These are phyloP conservation scores for Orchestes rusci DNA, from an alignment of 2,888 invertebrate genomes.

Conservation along the genomic window DNA sequence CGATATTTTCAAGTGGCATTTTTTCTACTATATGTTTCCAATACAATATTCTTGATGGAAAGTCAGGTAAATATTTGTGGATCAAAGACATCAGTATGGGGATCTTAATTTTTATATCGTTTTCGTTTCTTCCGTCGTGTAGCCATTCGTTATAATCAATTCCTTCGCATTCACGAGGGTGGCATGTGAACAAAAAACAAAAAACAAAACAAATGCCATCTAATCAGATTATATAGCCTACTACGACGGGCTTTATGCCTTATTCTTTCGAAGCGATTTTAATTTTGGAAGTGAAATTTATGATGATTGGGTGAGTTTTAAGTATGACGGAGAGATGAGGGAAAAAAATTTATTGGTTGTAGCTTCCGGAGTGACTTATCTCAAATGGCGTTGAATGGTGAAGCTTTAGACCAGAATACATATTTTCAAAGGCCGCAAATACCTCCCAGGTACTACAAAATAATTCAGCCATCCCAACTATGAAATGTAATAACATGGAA, in stretches of 20 bases:
- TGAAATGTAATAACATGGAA: too few relatives aligned
- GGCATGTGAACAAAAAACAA: conserved; percentile 28
- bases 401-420: too few relatives aligned
- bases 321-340: conserved; percentile 23
- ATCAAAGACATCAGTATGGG: too few relatives aligned
- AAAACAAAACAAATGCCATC: conserved; percentile 29
- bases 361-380: conserved; percentile 17
- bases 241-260: conserved; percentile 23
- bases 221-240: conserved; percentile 25
- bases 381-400: too few relatives aligned
- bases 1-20: conserved; percentile 13
- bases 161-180: conserved; percentile 19
- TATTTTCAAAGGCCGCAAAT: too few relatives aligned
- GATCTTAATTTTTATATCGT: conserved; percentile 15
- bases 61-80: too few relatives aligned
- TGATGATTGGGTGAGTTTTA: conserved; percentile 25
- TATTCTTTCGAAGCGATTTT: conserved; percentile 22
- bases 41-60: too few relatives aligned
- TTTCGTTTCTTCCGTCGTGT: conserved; percentile 12
- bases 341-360: conserved; percentile 24
- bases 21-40: too few relatives aligned
- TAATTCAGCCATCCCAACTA: too few relatives aligned
- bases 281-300: conserved; percentile 25
- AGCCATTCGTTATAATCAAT: conserved; percentile 24
- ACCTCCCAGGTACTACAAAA: too few relatives aligned